Base-by-base conservation (phyloP, 2,113 vertebrate species). In the Hemichromis elongatus region DNA sequence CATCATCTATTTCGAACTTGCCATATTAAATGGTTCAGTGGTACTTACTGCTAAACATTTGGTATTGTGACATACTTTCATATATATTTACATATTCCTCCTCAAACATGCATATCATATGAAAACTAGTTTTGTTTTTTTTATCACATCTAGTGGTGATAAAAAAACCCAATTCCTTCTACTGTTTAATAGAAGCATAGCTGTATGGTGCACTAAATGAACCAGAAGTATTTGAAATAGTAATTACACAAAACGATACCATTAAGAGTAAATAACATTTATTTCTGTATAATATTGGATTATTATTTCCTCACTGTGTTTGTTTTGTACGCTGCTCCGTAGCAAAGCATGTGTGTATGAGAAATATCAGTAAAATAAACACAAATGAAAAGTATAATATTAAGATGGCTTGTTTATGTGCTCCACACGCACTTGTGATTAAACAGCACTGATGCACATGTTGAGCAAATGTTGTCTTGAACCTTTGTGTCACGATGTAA, bases 401-500 rank as follows among this genome's bases (percentile, higher is more conserved):
- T 50, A 12, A 50, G 42, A 0, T n/a, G 16, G 24, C 16, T 75
- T 70, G 79, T 90, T 92, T 88, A 68, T 82, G 68, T 56, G 84
- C 70, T 87, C 61, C 3, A 83, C 53, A 79, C 68, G 40, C 59
- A 24, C 57, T 77, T 28, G 70, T 79, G 84, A 90, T 77, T 68
- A 77, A 90, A 85, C 13, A 1, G 28, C 2, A 24, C 21, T 52
- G 55, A 75, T 77, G 61, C 54, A 26, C 79, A 88, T 84, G 78
- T 77, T 28, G 12, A 84, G 56, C 24, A 84, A 85, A 84, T 81
- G 84, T 83, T 80, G 79, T 18, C 56, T 45, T 63, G 63, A 89
- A 90, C 86, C 57, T 90, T 53, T 83, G 75, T 85, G 81, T 86
- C 73, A 84, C 54, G 11, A 80, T 53, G 28, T 26, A 3, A 33